Evolutionary conservation across 2,888 invertebrate genomes (phyloP), one percentile per base, ranked within the genome.

Genomic region (Lissocephala sabroskyi): DNA sequence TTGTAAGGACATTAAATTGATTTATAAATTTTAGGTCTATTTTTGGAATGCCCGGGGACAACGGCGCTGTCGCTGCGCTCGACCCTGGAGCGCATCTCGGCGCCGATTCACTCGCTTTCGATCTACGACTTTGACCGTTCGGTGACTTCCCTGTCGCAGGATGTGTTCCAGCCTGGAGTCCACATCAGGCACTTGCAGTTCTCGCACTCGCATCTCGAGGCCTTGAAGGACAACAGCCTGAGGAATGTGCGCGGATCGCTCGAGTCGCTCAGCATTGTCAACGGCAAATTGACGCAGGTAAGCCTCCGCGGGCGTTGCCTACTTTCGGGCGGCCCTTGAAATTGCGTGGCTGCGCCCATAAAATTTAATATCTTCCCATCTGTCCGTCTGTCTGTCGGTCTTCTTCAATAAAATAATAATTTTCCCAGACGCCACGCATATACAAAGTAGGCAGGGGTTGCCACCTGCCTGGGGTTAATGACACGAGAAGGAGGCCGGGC

Each of bases 71-170:
- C 92, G 40, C 88, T 95, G 64, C 90, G 89, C 81, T 88, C 88
- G 66, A 91, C 94, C 32, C 86, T 95, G 67, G 88, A 90, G 67
- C 89, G 89, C 80, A 89, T 91, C 79, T 87, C 88, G 66, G 87
- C 87, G 32, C 86, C 88, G 26, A 89, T 96, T 71, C 94, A 95
- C 83, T 95, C 95, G 41, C 87, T 96, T 79, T 94, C 92, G 79
- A 90, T 96, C 77, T 95, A 95, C 86, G 95, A 95, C 83, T 88
- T 96, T 71, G 95, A 96, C 86, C 90, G 90, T 67, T 90, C 91
- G 64, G 89, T 94, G 64, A 91, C 91, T 54, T 89, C 90, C 67
- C 87, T 96, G 45, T 90, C 91, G 55, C 86, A 90, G 57, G 91
- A 91, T 65, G 87, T 94, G 66, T 94, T 95, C 82, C 92, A 93